phyloP scores from a whole-genome alignment of 1,140 invertebrate species.

The Ditylenchus dipsaci region DNA sequence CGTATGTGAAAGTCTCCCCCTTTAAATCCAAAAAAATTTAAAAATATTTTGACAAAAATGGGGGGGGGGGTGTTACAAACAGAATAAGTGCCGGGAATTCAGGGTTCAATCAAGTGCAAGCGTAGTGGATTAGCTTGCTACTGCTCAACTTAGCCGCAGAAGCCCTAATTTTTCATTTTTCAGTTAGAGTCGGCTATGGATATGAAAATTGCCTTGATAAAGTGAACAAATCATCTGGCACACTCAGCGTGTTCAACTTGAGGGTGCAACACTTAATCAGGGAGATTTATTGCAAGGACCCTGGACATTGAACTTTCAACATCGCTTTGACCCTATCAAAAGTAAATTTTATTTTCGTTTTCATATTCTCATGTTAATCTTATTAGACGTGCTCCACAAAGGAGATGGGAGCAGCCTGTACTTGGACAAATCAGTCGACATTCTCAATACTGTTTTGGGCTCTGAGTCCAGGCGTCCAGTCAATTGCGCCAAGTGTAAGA shows the following conservation, averaged over 20 bases:
- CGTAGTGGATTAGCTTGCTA: background rate
- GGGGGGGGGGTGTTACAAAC: too few species aligned
- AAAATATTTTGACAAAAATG: too few species aligned
- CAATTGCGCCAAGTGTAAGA: background rate
- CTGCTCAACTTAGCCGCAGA: background rate
- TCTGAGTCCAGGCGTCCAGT: background rate
- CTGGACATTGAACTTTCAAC: background rate
- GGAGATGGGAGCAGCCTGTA: slow-evolving; percentile 5
- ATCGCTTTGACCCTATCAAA: background rate
- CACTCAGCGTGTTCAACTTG: background rate
- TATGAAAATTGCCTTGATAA: background rate
- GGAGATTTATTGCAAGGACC: background rate
- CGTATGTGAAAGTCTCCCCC: too few species aligned
- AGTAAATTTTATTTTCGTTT: background rate
- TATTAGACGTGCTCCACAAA: background rate
- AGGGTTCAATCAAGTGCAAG: background rate
- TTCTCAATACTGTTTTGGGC: slow-evolving; percentile 7
- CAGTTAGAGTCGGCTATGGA: slow-evolving; percentile 6
- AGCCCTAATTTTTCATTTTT: slow-evolving; percentile 1
- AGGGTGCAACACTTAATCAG: background rate
- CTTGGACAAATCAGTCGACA: background rate
- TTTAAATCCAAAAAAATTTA: too few species aligned
- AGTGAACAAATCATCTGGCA: background rate
- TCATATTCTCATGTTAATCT: background rate
- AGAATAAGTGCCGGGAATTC: too few species aligned